Conservation (phyloP, 2,888 invertebrate genomes). For the Oscheius sp. region DNA sequence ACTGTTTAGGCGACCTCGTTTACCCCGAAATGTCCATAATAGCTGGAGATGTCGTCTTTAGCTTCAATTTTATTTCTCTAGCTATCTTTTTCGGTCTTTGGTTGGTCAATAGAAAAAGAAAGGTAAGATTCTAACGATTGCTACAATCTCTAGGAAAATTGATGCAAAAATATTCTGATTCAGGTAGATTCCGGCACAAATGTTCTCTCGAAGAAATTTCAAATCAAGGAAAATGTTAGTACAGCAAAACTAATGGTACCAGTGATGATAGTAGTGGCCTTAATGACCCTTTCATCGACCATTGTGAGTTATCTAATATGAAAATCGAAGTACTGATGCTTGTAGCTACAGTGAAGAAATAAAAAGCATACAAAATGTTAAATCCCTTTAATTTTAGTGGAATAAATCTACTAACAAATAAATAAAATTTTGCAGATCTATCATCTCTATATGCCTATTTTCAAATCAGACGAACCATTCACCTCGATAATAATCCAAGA, state of each 20-base stretch:
- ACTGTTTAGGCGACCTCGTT: constrained; percentile 3
- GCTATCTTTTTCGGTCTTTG: neutral
- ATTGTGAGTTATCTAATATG: constrained; percentile 5
- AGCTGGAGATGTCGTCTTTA: neutral
- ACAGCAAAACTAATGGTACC: constrained; percentile 22
- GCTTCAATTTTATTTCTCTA: constrained; percentile 18
- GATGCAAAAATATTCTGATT: neutral
- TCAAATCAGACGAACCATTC: neutral
- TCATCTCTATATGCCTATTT: constrained; percentile 7
- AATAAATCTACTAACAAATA: neutral
- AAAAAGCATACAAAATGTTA: neutral
- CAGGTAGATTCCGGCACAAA: neutral
- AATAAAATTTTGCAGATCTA: constrained; percentile 4
- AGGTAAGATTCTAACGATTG: neutral
- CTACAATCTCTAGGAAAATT: too few species aligned
- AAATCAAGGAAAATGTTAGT: constrained; percentile 20
- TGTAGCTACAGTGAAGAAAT: neutral
- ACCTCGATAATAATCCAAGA: neutral
- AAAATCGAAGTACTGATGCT: neutral
- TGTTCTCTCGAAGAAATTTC: constrained; percentile 15
- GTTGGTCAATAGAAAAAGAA: constrained; percentile 7
- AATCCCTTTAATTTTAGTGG: neutral
- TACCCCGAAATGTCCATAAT: neutral
- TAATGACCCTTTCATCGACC: constrained; percentile 17
- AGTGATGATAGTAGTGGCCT: constrained; percentile 19